Percentiles rank a stretch among this genome's conserved stretches.
Conservation (phyloP, 2,888 invertebrate genomes). For the Capitulum mitella region DNA sequence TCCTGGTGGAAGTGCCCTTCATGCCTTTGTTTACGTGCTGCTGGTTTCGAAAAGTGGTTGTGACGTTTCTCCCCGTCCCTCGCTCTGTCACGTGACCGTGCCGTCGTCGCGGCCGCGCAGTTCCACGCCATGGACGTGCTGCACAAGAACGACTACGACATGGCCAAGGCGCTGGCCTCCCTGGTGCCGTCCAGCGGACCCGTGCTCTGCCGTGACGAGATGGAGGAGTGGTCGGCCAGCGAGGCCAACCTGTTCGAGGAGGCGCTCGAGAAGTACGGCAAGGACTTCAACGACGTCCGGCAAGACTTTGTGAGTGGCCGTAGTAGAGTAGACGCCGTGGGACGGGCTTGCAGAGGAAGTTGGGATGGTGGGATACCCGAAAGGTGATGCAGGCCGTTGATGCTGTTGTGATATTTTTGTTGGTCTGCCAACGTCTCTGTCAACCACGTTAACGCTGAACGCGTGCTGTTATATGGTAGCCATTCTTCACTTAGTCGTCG, state of each 20-base stretch:
- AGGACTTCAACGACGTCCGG: constrained; percentile 97
- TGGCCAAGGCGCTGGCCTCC: constrained; percentile 82
- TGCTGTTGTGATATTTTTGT: no score
- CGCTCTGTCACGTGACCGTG: no score
- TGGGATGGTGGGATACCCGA: no score
- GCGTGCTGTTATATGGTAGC: no score
- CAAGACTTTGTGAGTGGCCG: constrained; percentile 65
- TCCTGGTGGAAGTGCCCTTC: no score
- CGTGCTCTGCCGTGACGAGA: constrained; percentile 93
- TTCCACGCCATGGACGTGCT: constrained; percentile 98
- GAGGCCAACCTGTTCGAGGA: constrained; percentile 99
- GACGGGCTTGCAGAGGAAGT: neutral
- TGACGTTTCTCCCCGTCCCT: no score
- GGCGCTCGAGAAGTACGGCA: constrained; percentile 91
- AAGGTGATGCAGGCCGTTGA: no score
- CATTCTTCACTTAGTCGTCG: no score
- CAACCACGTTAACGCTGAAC: no score
- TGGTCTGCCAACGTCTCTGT: no score
- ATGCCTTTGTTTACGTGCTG: no score
- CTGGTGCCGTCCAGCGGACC: constrained; percentile 93
- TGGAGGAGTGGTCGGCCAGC: constrained; percentile 99
- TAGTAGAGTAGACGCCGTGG: neutral
- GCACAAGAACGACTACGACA: constrained; percentile 84
- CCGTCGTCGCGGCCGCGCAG: constrained; percentile 53
- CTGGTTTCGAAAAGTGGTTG: no score